Percentiles rank a stretch among this genome's conserved stretches.
phyloP scores from a whole-genome alignment of 2,888 invertebrate species.

The Myopa tessellatipennis region DNA sequence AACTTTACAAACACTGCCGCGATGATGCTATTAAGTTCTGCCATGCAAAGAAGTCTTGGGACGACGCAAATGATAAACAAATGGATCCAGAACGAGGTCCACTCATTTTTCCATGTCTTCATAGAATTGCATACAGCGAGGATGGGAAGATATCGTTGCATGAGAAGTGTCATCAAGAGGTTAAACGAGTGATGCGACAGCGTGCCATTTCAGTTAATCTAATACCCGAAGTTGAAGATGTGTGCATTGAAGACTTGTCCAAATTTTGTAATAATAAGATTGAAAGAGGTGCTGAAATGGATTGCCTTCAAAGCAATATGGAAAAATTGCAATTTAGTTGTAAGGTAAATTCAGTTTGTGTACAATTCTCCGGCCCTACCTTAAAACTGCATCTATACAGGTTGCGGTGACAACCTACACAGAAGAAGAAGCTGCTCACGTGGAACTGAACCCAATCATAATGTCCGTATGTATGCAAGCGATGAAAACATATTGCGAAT shows the following conservation, averaged over 20 bases:
- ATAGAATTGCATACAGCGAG: constrained; percentile 75
- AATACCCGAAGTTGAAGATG: constrained; percentile 92
- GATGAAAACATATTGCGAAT: constrained; percentile 81
- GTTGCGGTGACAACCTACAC: constrained; percentile 84
- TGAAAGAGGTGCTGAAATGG: constrained; percentile 91
- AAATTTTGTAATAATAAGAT: constrained; percentile 84
- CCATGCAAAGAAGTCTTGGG: constrained; percentile 82
- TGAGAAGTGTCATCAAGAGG: constrained; percentile 75
- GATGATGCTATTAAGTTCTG: constrained; percentile 87
- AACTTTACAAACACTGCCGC: constrained; percentile 87
- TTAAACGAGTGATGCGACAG: constrained; percentile 91
- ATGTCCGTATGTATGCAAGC: constrained; percentile 83
- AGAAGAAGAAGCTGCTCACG: constrained; percentile 87
- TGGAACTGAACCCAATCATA: constrained; percentile 90
- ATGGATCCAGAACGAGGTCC: constrained; percentile 84
- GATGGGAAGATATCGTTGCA: constrained; percentile 70
- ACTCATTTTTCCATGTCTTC: constrained; percentile 90
- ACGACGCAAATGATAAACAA: constrained; percentile 72
- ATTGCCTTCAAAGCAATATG: constrained; percentile 89
- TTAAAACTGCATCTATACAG: constrained; percentile 39
- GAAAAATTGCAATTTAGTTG: constrained; percentile 79
- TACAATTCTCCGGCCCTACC: background rate
- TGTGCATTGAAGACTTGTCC: constrained; percentile 88
- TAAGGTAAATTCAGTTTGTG: constrained; percentile 67
- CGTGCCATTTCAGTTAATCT: constrained; percentile 92